Base-by-base conservation (phyloP, 2,113 vertebrate species). In the Lycaon pictus region DNA sequence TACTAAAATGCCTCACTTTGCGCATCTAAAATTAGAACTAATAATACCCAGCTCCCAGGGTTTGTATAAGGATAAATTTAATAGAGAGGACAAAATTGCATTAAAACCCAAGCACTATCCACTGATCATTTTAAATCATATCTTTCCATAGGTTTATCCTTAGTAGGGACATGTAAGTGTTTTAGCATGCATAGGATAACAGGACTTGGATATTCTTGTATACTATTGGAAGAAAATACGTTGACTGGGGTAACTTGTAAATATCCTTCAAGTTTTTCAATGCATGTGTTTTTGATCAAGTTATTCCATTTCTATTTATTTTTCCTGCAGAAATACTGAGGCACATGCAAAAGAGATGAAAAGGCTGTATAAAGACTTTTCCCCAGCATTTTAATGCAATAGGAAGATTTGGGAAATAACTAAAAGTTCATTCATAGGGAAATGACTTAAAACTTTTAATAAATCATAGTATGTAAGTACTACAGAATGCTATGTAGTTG, bases 1-100 rank as follows among this genome's bases (percentile, higher is more conserved):
- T 93, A 69, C 62, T 93, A 27, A 96, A 96, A 95, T 88, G 25
- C 7, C 19, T 98, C 53, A 77, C 19, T 88, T 94, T 94, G 32
- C 16, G 87, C 35, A 91, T 71, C 43, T 95, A 91, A 96, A 88
- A 63, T 80, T 94, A 22, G 55, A 87, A 90, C 5, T 71, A 93
- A 89, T 92, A 94, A 32, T 51, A 81, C 6, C 25, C 17, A 90
- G 12, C 19, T 95, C 92, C n/a, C 11, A 69, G 20, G 3, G 62
- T 96, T 88, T 90, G 8, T 71, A 5, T 22, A 90, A 58, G 79
- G 77, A 88, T 60, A 88, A 60, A 65, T 82, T 85, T 71, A 48
- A 69, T 53, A 86, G 51, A 88, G 11, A 77, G 8, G 72, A 69
- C 5, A 85, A 85, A 96, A 88, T 74, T 95, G n/a, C 25, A 71